Conservation (phyloP, 2,113 vertebrate genomes). For the Gambusia holbrooki region DNA sequence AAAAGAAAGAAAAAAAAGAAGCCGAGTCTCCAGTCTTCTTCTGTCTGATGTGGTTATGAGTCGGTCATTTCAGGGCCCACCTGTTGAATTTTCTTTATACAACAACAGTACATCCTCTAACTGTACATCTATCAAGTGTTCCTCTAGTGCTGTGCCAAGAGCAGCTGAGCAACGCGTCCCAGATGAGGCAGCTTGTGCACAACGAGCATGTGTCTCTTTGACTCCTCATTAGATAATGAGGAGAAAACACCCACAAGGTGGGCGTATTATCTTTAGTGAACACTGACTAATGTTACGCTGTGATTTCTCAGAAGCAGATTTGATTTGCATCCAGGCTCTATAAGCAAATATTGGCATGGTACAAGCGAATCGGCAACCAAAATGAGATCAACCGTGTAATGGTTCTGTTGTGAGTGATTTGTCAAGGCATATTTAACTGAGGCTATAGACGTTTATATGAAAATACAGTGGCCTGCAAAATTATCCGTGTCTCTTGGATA, state of each 20-base stretch:
- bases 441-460: not conserved
- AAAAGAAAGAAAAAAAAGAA: conserved; percentile 4
- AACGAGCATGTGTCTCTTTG: conserved; percentile 45
- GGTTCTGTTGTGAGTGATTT: not conserved
- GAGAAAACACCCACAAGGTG: not conserved
- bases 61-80: not conserved
- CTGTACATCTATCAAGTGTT: not conserved
- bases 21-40: conserved; percentile 4
- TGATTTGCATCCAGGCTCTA: conserved; percentile 54
- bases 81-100: conserved; percentile 4
- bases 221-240: not conserved
- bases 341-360: conserved; percentile 50
- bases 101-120: conserved; percentile 5
- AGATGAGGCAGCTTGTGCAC: conserved; percentile 30
- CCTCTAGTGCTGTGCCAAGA: not conserved
- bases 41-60: conserved; percentile 34
- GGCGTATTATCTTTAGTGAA: not conserved
- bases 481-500: not conserved
- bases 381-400: not conserved
- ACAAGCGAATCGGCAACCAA: not conserved
- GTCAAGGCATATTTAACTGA: not conserved
- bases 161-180: conserved; percentile 60
- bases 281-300: not conserved
- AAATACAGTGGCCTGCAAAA: not conserved
- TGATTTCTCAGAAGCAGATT: not conserved